Evolutionary conservation across 2,888 invertebrate genomes (phyloP).

Genomic region (Lasioglossum malachurum): DNA sequence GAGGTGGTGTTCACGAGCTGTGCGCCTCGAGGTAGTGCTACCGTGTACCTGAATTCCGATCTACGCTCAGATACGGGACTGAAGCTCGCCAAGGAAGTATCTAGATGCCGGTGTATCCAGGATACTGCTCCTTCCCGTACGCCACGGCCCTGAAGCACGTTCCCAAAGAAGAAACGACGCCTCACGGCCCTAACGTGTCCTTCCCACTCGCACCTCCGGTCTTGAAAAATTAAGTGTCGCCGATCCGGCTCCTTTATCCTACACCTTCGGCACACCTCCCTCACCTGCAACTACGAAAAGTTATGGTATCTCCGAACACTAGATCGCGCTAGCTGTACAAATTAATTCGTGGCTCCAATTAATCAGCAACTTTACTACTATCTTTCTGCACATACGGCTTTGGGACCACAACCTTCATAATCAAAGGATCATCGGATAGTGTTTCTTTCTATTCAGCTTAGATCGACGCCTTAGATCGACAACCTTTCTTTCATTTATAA

Average conservation of each 20-base stretch:
- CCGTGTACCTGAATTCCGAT: constrained; percentile 84
- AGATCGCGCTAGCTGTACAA: background rate
- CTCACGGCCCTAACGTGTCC: constrained; percentile 12
- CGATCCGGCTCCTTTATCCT: background rate
- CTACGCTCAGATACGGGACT: constrained; percentile 81
- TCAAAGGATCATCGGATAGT: background rate
- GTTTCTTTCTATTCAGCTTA: background rate
- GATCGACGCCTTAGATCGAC: too few relatives aligned
- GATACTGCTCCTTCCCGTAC: constrained; percentile 75
- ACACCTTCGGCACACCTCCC: background rate
- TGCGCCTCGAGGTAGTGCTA: constrained; percentile 82
- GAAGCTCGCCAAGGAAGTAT: constrained; percentile 78
- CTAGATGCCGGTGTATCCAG: constrained; percentile 80
- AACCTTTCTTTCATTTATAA: background rate
- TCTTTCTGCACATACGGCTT: background rate
- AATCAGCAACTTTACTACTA: background rate
- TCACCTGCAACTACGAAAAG: background rate
- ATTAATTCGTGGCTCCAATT: background rate
- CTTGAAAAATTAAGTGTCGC: constrained; percentile 19
- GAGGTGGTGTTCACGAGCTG: constrained; percentile 79
- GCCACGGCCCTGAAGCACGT: constrained; percentile 58
- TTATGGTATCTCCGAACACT: background rate
- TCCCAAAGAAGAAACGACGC: constrained; percentile 57
- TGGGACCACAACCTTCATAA: background rate
- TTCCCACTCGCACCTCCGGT: background rate